Percentiles rank a stretch among this genome's conserved stretches.
Evolutionary conservation across 2,113 vertebrate species (phyloP).

Genomic region (Hemiprocne comata): DNA sequence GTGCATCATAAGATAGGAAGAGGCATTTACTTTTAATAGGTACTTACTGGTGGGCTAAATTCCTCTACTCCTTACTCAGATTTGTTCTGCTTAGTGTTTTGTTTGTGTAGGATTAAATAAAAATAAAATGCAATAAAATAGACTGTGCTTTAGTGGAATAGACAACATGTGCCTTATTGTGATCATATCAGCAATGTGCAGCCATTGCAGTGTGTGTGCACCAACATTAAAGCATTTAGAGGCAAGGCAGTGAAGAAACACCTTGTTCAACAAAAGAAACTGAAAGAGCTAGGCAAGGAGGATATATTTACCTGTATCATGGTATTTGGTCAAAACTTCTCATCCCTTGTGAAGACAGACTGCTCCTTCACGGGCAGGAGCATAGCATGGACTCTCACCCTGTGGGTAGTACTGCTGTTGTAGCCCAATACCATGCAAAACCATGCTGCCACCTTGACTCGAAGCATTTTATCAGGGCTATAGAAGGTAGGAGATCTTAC

Average conservation of each 20-base stretch:
- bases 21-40: neutral
- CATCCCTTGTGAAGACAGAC: neutral
- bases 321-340: neutral
- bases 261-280: neutral
- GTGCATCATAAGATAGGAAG: neutral
- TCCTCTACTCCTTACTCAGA: neutral
- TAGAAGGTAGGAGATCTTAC: neutral
- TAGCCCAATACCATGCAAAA: neutral
- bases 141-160: neutral
- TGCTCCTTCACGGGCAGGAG: neutral
- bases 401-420: accelerated
- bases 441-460: neutral
- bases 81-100: neutral
- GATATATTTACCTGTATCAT: neutral
- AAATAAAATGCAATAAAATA: neutral
- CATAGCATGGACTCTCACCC: neutral
- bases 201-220: neutral
- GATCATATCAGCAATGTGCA: neutral
- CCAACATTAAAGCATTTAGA: neutral
- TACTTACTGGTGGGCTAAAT: neutral
- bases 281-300: neutral
- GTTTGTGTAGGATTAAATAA: neutral
- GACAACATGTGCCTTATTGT: neutral
- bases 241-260: neutral
- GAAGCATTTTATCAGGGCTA: neutral